Conservation (phyloP, 2,113 vertebrate species). For the Strix aluco region DNA sequence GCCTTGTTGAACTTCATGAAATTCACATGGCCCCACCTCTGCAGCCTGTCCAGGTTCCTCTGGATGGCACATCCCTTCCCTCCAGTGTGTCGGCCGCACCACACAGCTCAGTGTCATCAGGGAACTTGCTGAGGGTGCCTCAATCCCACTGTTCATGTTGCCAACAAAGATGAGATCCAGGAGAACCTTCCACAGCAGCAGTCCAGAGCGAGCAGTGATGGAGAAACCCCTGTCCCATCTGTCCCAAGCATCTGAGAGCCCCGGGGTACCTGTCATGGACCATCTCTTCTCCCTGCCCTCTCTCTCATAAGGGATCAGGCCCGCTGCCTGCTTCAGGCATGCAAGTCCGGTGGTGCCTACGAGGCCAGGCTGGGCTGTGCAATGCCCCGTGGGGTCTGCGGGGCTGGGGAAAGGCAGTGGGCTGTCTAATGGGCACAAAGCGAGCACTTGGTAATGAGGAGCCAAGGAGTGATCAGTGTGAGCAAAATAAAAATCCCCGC, state of each 20-base stretch:
- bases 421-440: not conserved
- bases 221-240: not conserved
- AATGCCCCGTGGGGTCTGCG: not conserved
- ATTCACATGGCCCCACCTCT: too few species aligned
- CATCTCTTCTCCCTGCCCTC: not conserved
- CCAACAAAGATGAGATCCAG: not conserved
- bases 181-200: not conserved
- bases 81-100: too few species aligned
- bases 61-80: too few species aligned
- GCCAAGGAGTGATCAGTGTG: not conserved
- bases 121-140: too few species aligned
- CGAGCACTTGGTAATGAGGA: not conserved
- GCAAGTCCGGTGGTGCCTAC: not conserved
- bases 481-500: not conserved
- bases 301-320: accelerated
- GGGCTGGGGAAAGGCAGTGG: not conserved
- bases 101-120: too few species aligned
- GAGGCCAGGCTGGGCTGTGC: not conserved
- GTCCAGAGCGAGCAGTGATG: not conserved
- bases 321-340: not conserved
- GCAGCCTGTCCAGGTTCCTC: too few species aligned
- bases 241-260: not conserved
- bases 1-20: too few species aligned
- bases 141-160: too few species aligned
- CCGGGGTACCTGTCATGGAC: accelerated